Conservation (phyloP, 2,888 invertebrate genomes). For the Melanophora roralis region DNA sequence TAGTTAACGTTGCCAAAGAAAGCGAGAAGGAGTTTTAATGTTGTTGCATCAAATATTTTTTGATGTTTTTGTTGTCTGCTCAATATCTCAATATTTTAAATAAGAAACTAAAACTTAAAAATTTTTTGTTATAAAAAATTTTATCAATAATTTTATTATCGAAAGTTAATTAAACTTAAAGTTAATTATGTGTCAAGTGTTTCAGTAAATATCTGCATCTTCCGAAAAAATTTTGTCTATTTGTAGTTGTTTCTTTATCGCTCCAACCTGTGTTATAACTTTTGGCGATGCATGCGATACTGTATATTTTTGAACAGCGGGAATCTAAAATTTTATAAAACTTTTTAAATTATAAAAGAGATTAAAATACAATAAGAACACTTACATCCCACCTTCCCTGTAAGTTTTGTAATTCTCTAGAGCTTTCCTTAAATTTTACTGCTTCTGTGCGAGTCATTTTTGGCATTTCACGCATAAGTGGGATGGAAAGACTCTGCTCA, state of each 20-base stretch:
- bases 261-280: slow-evolving; percentile 83
- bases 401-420: slow-evolving; percentile 70
- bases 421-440: slow-evolving; percentile 17
- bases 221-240: slow-evolving; percentile 82
- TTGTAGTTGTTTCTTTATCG: slow-evolving; percentile 83
- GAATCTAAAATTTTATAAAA: slow-evolving; percentile 77
- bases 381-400: slow-evolving; percentile 79
- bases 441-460: slow-evolving; percentile 73
- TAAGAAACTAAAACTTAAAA: too few species aligned
- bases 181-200: not conserved
- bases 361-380: not conserved
- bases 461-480: slow-evolving; percentile 80
- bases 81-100: too few species aligned
- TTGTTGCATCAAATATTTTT: too few species aligned
- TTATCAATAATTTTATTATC: slow-evolving; percentile 6
- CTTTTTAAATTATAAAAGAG: too few species aligned
- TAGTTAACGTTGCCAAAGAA: too few species aligned
- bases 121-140: not conserved
- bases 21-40: too few species aligned
- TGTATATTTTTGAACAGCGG: slow-evolving; percentile 79
- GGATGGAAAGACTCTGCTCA: slow-evolving; percentile 80
- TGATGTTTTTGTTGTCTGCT: too few species aligned
- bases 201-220: slow-evolving; percentile 26
- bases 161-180: not conserved
- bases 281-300: slow-evolving; percentile 74